Base-by-base conservation (phyloP, 2,797 vertebrate genomes). In the Galaxias olidus region DNA sequence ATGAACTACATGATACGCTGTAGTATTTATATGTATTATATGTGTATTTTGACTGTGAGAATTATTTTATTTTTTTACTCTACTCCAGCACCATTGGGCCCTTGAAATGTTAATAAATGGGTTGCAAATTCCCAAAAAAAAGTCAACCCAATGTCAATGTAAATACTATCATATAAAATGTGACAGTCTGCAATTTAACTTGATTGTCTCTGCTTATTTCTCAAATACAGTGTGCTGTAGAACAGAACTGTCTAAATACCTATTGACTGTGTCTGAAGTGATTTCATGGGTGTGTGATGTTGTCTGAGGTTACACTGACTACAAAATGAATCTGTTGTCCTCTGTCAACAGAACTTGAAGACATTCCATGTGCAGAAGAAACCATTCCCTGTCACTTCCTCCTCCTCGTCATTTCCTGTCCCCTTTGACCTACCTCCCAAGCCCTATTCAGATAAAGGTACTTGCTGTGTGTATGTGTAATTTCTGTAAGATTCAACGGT, bases 341-440 rank as follows among this genome's bases (percentile, higher is more conserved):
- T 78, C 57, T 78, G 53, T 64, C 59, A 77, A 6, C 68, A 93
- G 92, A 80, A 88, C 68, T 86, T 90, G 90, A 90, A 81, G 65
- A 88, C 85, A 3, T 92, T 93, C 67, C 76, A 85, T 1, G 80
- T 93, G 46, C 65, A 90, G 69, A 88, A 73, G 73, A 88, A 84
- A 60, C 87, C 77, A 41, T 91, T 91, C 85, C 89, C 90, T 14
- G 73, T 66, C 66, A 88, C 87, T 7, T 78, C 79, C 0, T 74
- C 88, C 13, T 88, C 84, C 44, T 64, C 73, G 41, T 86, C 87
- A 47, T 92, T 93, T 68, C 89, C 87, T 0, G 91, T 93, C 74
- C 92, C 92, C 19, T 91, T 92, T 80, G 93, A 94, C 79, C 87
- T 94, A 9, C 93, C 93, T 0, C 92, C 91, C 2, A 80, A 86